These are phyloP conservation scores for Hydropsyche betteni DNA, from an alignment of 2,888 invertebrate genomes.

Conservation along the genomic window DNA sequence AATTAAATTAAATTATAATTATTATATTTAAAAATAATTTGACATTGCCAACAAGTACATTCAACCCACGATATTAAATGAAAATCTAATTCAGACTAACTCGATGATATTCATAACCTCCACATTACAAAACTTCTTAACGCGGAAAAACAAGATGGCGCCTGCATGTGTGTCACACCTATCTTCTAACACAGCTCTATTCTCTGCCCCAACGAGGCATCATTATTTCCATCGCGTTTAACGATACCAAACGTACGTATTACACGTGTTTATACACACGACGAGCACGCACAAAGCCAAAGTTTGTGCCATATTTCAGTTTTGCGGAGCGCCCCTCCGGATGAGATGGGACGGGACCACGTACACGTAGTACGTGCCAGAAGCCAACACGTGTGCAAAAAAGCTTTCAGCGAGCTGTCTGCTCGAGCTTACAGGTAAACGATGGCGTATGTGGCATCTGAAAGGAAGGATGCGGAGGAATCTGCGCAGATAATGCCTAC, in stretches of 20 bases:
- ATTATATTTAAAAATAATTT: too few relatives aligned
- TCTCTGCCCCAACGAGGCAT: too few relatives aligned
- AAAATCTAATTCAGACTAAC: too few relatives aligned
- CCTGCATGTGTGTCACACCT: too few relatives aligned
- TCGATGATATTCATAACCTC: too few relatives aligned
- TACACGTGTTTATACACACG: background rate
- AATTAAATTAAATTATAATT: too few relatives aligned
- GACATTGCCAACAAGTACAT: too few relatives aligned
- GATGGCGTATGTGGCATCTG: slow-evolving; percentile 34
- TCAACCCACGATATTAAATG: too few relatives aligned
- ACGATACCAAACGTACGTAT: background rate
- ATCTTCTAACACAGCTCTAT: too few relatives aligned
- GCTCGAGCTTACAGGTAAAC: slow-evolving; percentile 36
- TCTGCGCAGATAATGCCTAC: slow-evolving; percentile 13
- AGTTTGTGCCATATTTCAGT: background rate
- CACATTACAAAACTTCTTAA: too few relatives aligned
- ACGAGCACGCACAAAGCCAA: background rate
- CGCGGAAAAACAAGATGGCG: too few relatives aligned
- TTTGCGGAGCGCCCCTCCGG: slow-evolving; percentile 32
- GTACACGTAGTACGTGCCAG: slow-evolving; percentile 31
- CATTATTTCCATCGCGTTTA: slow-evolving; percentile 5
- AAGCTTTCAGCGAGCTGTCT: slow-evolving; percentile 34
- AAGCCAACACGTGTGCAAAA: slow-evolving; percentile 41
- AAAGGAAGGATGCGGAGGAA: slow-evolving; percentile 28
- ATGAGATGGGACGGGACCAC: slow-evolving; percentile 23